Conservation (phyloP, 2,797 vertebrate genomes). For the Danio kyathit region DNA sequence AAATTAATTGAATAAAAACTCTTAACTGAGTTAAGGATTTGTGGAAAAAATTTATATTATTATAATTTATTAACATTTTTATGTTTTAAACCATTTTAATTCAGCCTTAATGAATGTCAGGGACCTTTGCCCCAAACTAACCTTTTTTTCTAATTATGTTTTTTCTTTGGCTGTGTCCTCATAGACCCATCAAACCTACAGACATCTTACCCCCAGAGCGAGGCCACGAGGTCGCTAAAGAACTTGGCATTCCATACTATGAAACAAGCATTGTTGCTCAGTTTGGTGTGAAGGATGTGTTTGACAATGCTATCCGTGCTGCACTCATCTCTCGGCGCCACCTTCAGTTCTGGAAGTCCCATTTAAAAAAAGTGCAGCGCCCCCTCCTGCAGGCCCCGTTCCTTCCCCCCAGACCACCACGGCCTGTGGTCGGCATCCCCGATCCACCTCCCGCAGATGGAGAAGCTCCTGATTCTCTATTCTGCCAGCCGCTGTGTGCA, state of each 20-base stretch:
- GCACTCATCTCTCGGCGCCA: constrained; percentile 92
- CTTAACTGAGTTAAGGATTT: too few relatives aligned
- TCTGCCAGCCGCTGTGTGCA: constrained; percentile 84
- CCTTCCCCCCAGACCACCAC: constrained; percentile 87
- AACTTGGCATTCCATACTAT: constrained; percentile 90
- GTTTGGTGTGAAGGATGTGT: constrained; percentile 93
- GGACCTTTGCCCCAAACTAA: not conserved
- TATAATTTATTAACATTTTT: too few relatives aligned
- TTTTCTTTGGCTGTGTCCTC: not conserved
- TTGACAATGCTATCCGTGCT: constrained; percentile 92
- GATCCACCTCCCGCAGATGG: constrained; percentile 78
- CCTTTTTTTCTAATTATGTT: not conserved
- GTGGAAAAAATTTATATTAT: too few relatives aligned
- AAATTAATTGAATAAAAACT: too few relatives aligned
- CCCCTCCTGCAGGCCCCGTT: constrained; percentile 90
- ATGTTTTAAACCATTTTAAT: too few relatives aligned
- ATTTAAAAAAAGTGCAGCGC: constrained; percentile 89
- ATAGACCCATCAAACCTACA: constrained; percentile 90
- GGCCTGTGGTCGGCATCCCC: constrained; percentile 86
- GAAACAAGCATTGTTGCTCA: constrained; percentile 94
- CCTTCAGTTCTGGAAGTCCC: constrained; percentile 94
- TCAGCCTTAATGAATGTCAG: not conserved
- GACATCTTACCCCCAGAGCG: constrained; percentile 90
- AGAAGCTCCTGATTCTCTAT: constrained; percentile 83
- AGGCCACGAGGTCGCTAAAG: constrained; percentile 91